These are phyloP conservation scores for Ormyrus nitidulus DNA, from an alignment of 2,888 invertebrate species.

Conservation along the genomic window DNA sequence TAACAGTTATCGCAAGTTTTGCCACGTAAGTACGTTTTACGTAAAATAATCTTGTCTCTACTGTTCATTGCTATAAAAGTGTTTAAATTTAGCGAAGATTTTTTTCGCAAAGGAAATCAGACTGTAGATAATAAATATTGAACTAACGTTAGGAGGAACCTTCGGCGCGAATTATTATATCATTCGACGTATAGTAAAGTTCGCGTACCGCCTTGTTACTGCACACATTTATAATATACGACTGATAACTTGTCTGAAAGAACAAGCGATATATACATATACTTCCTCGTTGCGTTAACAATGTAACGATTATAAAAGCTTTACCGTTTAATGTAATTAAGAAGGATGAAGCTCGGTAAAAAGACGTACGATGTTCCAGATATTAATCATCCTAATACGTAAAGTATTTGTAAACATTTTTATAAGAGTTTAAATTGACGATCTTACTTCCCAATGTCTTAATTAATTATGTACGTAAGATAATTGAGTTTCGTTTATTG, in stretches of 20 bases:
- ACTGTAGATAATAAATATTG: not conserved
- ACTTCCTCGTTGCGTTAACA: constrained; percentile 3
- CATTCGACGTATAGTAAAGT: not conserved
- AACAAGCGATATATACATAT: not conserved
- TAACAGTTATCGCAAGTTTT: too few relatives aligned
- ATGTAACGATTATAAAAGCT: not conserved
- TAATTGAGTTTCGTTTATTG: too few relatives aligned
- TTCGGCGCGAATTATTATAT: not conserved
- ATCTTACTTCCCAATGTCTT: too few relatives aligned
- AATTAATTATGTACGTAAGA: too few relatives aligned
- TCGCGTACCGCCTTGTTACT: not conserved
- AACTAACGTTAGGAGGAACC: not conserved
- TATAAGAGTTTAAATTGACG: too few relatives aligned
- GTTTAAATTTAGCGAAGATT: too few relatives aligned
- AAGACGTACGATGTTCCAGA: not conserved
- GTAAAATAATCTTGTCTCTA: too few relatives aligned
- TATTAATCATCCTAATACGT: too few relatives aligned
- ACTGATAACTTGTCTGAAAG: constrained; percentile 36
- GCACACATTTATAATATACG: constrained; percentile 11
- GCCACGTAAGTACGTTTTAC: too few relatives aligned
- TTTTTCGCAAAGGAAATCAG: too few relatives aligned
- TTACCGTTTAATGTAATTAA: not conserved
- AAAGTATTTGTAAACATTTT: too few relatives aligned
- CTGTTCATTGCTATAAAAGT: too few relatives aligned
- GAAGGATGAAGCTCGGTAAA: not conserved